Evolutionary conservation across 2,797 vertebrate genomes (phyloP).

Genomic region (Chelon auratus): DNA sequence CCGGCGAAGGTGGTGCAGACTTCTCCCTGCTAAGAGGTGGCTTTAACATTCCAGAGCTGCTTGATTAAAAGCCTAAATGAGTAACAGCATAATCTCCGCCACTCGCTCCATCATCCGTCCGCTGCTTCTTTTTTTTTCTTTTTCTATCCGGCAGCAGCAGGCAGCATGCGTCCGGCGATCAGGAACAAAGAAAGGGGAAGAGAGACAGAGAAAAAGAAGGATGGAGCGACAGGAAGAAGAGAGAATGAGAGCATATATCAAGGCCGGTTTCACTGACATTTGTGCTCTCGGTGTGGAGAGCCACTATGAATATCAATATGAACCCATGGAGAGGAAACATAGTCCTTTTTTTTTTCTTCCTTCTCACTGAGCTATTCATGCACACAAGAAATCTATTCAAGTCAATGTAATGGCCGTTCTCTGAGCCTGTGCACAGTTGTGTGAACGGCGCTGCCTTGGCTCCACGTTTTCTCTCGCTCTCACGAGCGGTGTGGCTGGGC

Average conservation of each 20-base stretch:
- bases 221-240: slow-evolving; percentile 80
- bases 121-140: slow-evolving; percentile 28
- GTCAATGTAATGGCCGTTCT: slow-evolving; percentile 80
- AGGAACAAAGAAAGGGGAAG: slow-evolving; percentile 80
- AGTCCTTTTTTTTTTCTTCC: slow-evolving; percentile 50
- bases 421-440: slow-evolving; percentile 65
- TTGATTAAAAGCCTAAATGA: slow-evolving; percentile 79
- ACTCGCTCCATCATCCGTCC: slow-evolving; percentile 71
- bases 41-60: slow-evolving; percentile 62
- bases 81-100: slow-evolving; percentile 65
- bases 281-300: slow-evolving; percentile 78
- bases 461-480: slow-evolving; percentile 64
- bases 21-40: slow-evolving; percentile 57
- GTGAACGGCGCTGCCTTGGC: slow-evolving; percentile 69
- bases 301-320: slow-evolving; percentile 84
- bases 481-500: slow-evolving; percentile 56
- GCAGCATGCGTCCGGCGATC: slow-evolving; percentile 64
- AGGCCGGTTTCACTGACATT: slow-evolving; percentile 79
- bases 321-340: slow-evolving; percentile 77
- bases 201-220: slow-evolving; percentile 75
- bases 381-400: slow-evolving; percentile 81
- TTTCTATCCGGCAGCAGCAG: slow-evolving; percentile 68
- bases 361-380: slow-evolving; percentile 78
- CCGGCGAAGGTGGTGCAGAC: slow-evolving; percentile 52
- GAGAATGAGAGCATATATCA: slow-evolving; percentile 81